Evolutionary conservation across 2,113 vertebrate genomes (phyloP), one percentile per base, ranked within the genome.

Genomic region (Tiliqua scincoides): DNA sequence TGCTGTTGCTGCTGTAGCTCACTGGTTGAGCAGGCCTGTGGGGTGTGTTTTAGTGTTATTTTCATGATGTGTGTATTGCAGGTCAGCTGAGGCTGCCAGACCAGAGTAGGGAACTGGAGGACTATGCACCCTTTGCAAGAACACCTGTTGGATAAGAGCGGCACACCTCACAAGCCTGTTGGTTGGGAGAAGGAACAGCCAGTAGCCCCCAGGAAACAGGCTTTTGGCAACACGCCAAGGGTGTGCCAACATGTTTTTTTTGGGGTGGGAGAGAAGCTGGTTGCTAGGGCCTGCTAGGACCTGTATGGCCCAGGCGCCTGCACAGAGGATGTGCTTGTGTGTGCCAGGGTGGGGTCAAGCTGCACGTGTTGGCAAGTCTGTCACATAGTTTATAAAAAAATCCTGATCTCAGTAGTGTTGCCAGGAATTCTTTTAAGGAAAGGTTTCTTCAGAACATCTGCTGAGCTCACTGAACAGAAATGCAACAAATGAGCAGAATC

Each of bases 181-280:
- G 63, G 68, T 73, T 73, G 54, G 17, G 43, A 63, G 61, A 70
- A 57, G 40, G 59, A 74, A 25, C 23, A 74, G 68, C n/a, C 61
- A 9, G 59, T 35, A 63, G 57, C 67, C 78, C 30, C 59, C 4
- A 27, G 61, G 57, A 40, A 70, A 54, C 70, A 81, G 70, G 63
- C 43, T 73, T 63, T 20, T 30, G 84, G 68, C 73, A 86, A 54
- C 32, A 54, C 80, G 85, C 70, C 78, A 86, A 86, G 75, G 85
- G 85, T 54, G 85, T 65, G 85, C 59, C 85, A 86, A 48, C 67
- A 21, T 80, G 78, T 23, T n/a, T 80, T n/a, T 80, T 81, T 78
- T 30, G n/a, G 68, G 43, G 32, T 81, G 78, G 85, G 78, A 86
- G 70, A 74, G 32, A 17, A 73, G 71, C 85, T 63, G 48, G n/a